Evolutionary conservation across 2,888 invertebrate genomes (phyloP), one percentile per base, ranked within the genome.

Genomic region (Drosophila meridionalis): DNA sequence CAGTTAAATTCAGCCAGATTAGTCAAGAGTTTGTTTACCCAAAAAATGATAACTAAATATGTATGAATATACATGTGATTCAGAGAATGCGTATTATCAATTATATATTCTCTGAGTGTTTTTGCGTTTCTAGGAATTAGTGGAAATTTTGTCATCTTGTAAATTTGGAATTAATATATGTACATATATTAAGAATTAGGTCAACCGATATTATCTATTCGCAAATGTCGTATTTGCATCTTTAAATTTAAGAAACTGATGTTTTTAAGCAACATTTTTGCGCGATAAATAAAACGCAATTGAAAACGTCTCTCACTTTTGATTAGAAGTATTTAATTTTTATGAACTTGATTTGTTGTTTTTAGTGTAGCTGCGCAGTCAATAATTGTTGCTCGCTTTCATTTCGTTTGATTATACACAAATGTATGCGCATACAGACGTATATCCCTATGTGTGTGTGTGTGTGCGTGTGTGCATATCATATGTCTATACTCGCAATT

Each of bases 331-430:
- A 59, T 66, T 76, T 56, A 12, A 36, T 32, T 26, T 43, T 38
- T 43, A 56, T 38, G 43, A 52, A 36, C 42, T 69, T 68, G 50
- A 47, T 60, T 65, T 62, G 9, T 50, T 50, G 4, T 32, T n/a
- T 47, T 50, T 9, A 38, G 42, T 32, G 42, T 11, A 20, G 50
- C 53, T 58, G 69, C 69, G 57, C 50, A 69, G 38, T 69, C 69
- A 58, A 69, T 69, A 53, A 53, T 47, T 53, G 40, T 53, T 70
- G 43, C 32, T 77, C 47, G 58, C 62, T 66, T 60, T 52, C 26
- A 59, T 72, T 77, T 66, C 42, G 47, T 36, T 76, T 67, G 40
- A 64, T 64, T 64, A 57, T 47, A 30, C 38, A 62, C 34, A 69
- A 55, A 20, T 40, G 11, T 34, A 12, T 56, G 36, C 6, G n/a